Evolutionary conservation across 2,797 vertebrate species (phyloP).

Genomic region (Echeneis naucrates): DNA sequence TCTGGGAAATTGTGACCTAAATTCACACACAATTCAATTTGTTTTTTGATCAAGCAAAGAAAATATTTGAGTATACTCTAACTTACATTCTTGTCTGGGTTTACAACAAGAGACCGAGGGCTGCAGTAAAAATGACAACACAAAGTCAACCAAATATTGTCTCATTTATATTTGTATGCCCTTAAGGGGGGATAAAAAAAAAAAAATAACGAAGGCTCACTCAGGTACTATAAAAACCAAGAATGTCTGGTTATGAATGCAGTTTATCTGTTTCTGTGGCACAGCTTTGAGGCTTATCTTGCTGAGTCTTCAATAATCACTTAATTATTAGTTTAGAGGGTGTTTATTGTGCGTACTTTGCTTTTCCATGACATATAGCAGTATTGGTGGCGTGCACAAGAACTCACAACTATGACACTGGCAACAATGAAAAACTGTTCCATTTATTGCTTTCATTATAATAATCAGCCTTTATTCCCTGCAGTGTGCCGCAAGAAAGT

Average conservation of each 20-base stretch:
- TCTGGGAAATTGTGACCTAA: not conserved
- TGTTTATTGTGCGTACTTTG: not conserved
- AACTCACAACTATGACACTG: constrained; percentile 9
- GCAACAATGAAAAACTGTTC: not conserved
- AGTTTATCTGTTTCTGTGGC: not conserved
- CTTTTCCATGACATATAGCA: not conserved
- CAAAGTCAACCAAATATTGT: not conserved
- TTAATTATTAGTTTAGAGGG: not conserved
- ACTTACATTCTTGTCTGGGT: not conserved
- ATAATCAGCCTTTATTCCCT: constrained; percentile 10
- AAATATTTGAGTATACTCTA: not conserved
- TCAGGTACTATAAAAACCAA: not conserved
- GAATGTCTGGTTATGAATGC: not conserved
- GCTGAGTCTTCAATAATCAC: not conserved
- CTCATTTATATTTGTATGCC: not conserved
- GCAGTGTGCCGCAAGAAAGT: not conserved
- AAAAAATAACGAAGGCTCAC: not conserved
- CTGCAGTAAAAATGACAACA: not conserved
- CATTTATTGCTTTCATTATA: constrained; percentile 19
- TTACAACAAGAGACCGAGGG: not conserved
- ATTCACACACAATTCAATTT: not conserved
- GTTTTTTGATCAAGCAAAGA: constrained; percentile 1
- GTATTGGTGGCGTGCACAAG: not conserved
- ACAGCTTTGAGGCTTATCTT: not conserved
- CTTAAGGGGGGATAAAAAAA: not conserved